phyloP scores from a whole-genome alignment of 2,888 invertebrate species.

The Salticus scenicus region DNA sequence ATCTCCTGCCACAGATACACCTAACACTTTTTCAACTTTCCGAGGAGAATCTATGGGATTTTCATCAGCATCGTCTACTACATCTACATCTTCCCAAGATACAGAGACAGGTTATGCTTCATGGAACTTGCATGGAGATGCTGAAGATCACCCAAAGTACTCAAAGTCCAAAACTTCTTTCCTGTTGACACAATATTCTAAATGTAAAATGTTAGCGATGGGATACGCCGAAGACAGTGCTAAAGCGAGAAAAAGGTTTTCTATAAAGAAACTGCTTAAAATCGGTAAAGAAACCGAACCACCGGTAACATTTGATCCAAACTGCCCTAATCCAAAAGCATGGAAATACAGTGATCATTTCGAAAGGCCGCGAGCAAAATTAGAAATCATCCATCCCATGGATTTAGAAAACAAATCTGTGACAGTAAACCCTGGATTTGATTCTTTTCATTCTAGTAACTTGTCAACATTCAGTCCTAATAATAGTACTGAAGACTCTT shows the following conservation, averaged over 20 bases:
- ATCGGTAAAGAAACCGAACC: slow-evolving; percentile 59
- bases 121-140: slow-evolving; percentile 58
- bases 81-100: slow-evolving; percentile 65
- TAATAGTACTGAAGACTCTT: slow-evolving; percentile 42
- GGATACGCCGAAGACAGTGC: slow-evolving; percentile 72
- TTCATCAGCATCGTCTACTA: slow-evolving; percentile 61
- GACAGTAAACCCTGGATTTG: slow-evolving; percentile 68
- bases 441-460: slow-evolving; percentile 42
- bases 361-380: slow-evolving; percentile 81
- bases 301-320: slow-evolving; percentile 40
- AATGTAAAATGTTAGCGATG: slow-evolving; percentile 61
- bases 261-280: slow-evolving; percentile 85
- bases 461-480: slow-evolving; percentile 46
- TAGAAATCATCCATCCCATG: slow-evolving; percentile 91
- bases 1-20: slow-evolving; percentile 19
- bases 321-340: slow-evolving; percentile 48
- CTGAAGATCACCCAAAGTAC: slow-evolving; percentile 32
- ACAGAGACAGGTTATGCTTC: slow-evolving; percentile 63
- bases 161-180: slow-evolving; percentile 62
- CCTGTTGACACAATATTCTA: slow-evolving; percentile 59
- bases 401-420: slow-evolving; percentile 79
- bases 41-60: slow-evolving; percentile 47
- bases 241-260: slow-evolving; percentile 81
- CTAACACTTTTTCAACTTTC: slow-evolving; percentile 35
- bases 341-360: slow-evolving; percentile 69